phyloP scores from a whole-genome alignment of 1,140 invertebrate species.

The Zaprionus gabonicus region DNA sequence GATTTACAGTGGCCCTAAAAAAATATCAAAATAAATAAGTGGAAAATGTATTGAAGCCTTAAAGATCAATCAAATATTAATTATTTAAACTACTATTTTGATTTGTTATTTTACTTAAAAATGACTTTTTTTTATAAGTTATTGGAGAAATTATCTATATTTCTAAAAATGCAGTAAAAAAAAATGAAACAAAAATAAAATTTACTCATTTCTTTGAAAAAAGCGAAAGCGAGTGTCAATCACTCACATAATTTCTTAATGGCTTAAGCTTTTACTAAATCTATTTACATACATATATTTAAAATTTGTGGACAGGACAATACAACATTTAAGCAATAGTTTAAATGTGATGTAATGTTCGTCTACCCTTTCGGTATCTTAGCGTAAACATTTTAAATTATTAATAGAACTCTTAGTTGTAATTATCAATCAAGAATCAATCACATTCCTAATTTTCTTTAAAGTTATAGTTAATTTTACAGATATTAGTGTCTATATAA shows the following conservation, averaged over 20 bases:
- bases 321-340: background rate
- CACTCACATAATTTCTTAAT: background rate
- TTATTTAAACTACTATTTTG: too few relatives aligned
- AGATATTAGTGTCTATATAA: too few relatives aligned
- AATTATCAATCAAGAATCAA: background rate
- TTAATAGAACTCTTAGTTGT: background rate
- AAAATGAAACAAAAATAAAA: too few relatives aligned
- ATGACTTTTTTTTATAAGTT: too few relatives aligned
- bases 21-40: background rate
- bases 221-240: too few relatives aligned
- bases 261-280: background rate
- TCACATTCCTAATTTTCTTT: too few relatives aligned
- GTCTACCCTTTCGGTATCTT: background rate
- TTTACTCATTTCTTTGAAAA: too few relatives aligned
- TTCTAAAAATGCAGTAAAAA: too few relatives aligned
- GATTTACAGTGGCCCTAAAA: background rate
- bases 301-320: background rate
- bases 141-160: background rate
- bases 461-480: too few relatives aligned
- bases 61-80: background rate
- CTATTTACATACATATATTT: background rate
- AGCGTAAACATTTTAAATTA: background rate
- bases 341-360: background rate
- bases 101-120: too few relatives aligned
- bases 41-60: background rate